Evolutionary conservation across 2,113 vertebrate genomes (phyloP).

Genomic region (Egretta garzetta): DNA sequence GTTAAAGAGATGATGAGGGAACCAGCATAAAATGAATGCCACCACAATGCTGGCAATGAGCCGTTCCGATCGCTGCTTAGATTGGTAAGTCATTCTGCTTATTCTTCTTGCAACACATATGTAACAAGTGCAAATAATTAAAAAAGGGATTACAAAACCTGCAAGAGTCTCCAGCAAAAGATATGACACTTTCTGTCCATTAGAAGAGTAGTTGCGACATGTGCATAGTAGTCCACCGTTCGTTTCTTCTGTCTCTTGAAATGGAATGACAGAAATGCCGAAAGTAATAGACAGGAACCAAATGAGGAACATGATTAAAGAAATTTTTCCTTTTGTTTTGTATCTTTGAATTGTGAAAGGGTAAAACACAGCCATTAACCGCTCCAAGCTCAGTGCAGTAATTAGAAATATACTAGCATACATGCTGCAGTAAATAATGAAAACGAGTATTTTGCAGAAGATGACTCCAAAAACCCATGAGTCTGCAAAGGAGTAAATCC

Average conservation of each 20-base stretch:
- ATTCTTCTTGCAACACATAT: conserved; percentile 65
- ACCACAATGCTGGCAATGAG: conserved; percentile 69
- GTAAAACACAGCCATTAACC: conserved; percentile 72
- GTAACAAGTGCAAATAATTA: conserved; percentile 71
- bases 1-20: conserved; percentile 73
- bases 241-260: background rate
- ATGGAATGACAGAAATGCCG: conserved; percentile 49
- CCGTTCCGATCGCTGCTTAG: conserved; percentile 15
- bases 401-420: conserved; percentile 75
- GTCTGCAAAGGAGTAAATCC: conserved; percentile 72
- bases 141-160: conserved; percentile 70
- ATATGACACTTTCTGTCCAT: background rate
- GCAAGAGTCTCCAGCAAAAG: conserved; percentile 69
- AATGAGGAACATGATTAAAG: conserved; percentile 4
- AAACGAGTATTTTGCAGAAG: conserved; percentile 70
- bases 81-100: conserved; percentile 40
- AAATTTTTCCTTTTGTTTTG: background rate
- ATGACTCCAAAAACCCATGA: conserved; percentile 61
- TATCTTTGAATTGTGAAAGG: conserved; percentile 62
- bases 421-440: conserved; percentile 71
- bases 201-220: background rate
- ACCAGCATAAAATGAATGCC: conserved; percentile 71
- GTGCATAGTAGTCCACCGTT: background rate
- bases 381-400: conserved; percentile 74
- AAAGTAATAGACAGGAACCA: conserved; percentile 67